A percentile compares a stretch with the other conserved stretches of the same genome.
These are phyloP conservation scores for Epistrophella euchroma DNA, from an alignment of 2,888 invertebrate species.

Conservation along the genomic window DNA sequence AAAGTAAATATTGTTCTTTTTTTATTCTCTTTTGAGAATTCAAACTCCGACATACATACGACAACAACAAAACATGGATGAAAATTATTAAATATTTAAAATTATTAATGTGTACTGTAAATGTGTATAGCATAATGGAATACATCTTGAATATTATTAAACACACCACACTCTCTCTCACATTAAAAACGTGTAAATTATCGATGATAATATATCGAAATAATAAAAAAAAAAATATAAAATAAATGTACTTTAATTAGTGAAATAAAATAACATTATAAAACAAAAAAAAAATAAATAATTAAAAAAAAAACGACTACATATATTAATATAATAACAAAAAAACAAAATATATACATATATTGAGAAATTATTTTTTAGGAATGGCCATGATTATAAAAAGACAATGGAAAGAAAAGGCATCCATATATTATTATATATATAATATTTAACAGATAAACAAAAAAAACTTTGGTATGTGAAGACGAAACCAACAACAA, in stretches of 20 bases:
- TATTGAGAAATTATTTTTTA: conserved; percentile 73
- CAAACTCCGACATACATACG: conserved; percentile 67
- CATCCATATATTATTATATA: conserved; percentile 60
- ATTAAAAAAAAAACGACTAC: conserved; percentile 49
- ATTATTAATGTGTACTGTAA: conserved; percentile 59
- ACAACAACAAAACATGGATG: conserved; percentile 30
- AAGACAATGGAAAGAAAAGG: conserved; percentile 63
- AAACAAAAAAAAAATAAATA: conserved; percentile 21
- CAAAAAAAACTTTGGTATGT: conserved; percentile 56
- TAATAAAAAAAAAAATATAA: conserved; percentile 9
- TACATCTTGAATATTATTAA: conserved; percentile 61
- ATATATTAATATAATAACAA: conserved; percentile 51
- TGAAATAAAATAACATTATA: conserved; percentile 50
- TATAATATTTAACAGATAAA: conserved; percentile 33
- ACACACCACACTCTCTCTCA: conserved; percentile 39
- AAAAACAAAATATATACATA: conserved; percentile 21
- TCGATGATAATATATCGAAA: conserved; percentile 34
- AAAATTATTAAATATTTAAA: conserved; percentile 60
- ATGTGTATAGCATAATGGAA: conserved; percentile 63
- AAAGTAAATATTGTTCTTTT: conserved; percentile 35
- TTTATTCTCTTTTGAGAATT: conserved; percentile 71
- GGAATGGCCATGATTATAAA: conserved; percentile 70
- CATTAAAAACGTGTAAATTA: conserved; percentile 54
- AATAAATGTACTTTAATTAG: conserved; percentile 51
- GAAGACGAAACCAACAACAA: conserved; percentile 45